Evolutionary conservation across 2,797 vertebrate species (phyloP).

Genomic region (Hyperoplus immaculatus): DNA sequence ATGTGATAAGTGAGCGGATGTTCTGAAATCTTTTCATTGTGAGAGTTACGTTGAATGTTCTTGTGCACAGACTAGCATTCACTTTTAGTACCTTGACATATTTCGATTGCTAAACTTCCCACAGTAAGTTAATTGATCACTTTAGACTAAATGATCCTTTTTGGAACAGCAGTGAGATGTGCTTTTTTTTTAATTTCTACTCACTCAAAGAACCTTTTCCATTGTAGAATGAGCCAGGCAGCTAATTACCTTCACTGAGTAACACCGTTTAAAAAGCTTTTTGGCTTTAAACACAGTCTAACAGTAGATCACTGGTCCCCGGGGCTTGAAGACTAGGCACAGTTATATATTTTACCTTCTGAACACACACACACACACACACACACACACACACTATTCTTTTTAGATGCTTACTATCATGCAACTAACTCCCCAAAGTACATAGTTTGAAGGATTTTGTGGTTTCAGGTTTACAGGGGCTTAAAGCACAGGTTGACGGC

Average conservation of each 20-base stretch:
- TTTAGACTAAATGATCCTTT: too few species aligned
- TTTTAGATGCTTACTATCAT: slow-evolving; percentile 14
- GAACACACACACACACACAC: neutral
- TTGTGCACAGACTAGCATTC: too few species aligned
- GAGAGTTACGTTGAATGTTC: neutral
- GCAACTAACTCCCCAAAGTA: neutral
- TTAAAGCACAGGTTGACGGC: neutral
- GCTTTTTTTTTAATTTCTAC: slow-evolving; percentile 8
- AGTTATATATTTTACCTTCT: slow-evolving; percentile 8
- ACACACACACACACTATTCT: neutral
- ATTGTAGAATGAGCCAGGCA: slow-evolving; percentile 53
- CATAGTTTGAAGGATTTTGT: too few species aligned
- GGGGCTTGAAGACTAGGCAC: slow-evolving; percentile 40
- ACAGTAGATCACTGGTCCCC: slow-evolving; percentile 18
- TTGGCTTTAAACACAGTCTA: slow-evolving; percentile 52
- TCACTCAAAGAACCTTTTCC: slow-evolving; percentile 19
- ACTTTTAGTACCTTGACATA: too few species aligned
- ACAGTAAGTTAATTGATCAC: too few species aligned
- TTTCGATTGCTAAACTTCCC: too few species aligned
- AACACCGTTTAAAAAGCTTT: slow-evolving; percentile 56
- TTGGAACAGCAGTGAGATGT: neutral
- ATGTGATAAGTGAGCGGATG: neutral
- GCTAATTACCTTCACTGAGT: slow-evolving; percentile 44
- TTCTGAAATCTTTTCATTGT: neutral
- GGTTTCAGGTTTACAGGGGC: too few species aligned